Base-by-base conservation (phyloP, 2,888 invertebrate species). In the Netelia fuscicornis region DNA sequence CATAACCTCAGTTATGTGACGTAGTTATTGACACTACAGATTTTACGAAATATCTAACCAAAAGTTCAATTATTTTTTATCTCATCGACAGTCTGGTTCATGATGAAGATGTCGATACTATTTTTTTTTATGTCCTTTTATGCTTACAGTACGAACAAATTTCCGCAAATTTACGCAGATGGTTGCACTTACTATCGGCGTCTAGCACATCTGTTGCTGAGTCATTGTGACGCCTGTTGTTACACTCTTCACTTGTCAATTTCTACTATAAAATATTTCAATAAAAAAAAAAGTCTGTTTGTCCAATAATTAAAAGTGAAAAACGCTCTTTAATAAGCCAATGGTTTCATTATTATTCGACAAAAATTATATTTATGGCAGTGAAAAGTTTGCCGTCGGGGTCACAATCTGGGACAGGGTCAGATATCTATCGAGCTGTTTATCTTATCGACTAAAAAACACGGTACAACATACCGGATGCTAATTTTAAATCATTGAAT, bases 1-100 rank as follows among this genome's bases (percentile, higher is more conserved):
- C 42, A 64, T 64, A 64, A 64, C 11, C 37, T 64, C 0, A 37
- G 13, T 64, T 64, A 37, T 64, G 5, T 64, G 64, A 64, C 17
- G 13, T 10, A 64, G 11, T 64, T 64, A 1, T 37, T 64, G n/a
- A n/a, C 17, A 13, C 42, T 13, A 2, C 42, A 8, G 13, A 64
- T 37, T 64, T 64, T 11, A 13, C 11, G 2, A 64, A 37, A 37
- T 6, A 37, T 30, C n/a, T 65, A 6, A 30, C 2, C n/a, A 44
- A 67, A n/a, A 67, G 10, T 44, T 44, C 17, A 23, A 17, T 44
- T 23, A 44, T 10, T 23, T 67, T 44, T 44, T 44, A 67, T 67
- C 13, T 30, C 13, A 37, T 64, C 2, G 54, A 56, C n/a, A n/a
- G 13, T n/a, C 11, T 8, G 56, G 13, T n/a, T 13, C 56, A 13